phyloP scores from a whole-genome alignment of 2,113 vertebrate genomes.

The Panthera leo region DNA sequence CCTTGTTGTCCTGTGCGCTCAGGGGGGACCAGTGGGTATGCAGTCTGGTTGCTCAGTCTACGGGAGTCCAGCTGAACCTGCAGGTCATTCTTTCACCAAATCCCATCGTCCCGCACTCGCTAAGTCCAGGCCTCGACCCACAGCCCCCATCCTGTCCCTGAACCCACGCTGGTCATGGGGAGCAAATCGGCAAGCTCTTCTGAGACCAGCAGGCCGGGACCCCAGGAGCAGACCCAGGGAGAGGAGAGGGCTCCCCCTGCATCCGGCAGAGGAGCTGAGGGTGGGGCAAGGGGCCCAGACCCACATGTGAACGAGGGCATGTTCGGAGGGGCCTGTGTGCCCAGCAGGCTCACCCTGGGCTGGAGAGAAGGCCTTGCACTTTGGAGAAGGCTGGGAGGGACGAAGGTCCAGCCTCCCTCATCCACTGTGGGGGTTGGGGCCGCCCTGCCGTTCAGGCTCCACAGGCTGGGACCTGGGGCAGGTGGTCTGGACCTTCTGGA shows the following conservation, averaged over 20 bases:
- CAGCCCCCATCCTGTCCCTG: background rate
- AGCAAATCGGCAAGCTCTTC: background rate
- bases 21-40: background rate
- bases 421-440: no score
- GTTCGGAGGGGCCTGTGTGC: no score
- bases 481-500: background rate
- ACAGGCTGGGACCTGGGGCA: background rate
- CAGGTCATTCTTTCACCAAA: background rate
- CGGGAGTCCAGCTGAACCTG: background rate
- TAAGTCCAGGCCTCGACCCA: background rate
- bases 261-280: no score
- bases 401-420: no score
- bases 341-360: no score
- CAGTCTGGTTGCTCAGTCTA: fast-evolving
- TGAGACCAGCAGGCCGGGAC: background rate
- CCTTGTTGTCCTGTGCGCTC: background rate
- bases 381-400: no score
- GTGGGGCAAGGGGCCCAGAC: no score
- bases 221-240: background rate
- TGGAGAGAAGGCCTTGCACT: no score
- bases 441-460: background rate
- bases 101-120: background rate
- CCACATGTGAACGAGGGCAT: no score
- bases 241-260: background rate
- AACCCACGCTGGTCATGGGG: background rate